These are phyloP conservation scores for Azorinus chamasolen DNA, from an alignment of 2,888 invertebrate genomes.

Conservation along the genomic window DNA sequence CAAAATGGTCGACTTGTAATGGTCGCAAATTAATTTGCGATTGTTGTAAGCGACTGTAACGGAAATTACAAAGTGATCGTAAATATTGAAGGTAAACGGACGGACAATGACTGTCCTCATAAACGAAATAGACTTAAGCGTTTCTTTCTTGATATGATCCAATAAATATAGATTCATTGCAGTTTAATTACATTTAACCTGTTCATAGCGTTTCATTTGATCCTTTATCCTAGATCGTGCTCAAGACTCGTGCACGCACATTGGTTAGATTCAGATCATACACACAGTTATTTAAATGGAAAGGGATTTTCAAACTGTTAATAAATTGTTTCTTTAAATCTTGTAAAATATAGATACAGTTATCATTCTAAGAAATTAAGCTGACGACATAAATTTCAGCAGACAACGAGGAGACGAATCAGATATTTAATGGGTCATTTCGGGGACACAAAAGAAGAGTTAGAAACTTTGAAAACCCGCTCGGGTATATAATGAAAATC, in stretches of 20 bases:
- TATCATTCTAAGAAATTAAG: too few relatives aligned
- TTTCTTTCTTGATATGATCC: constrained; percentile 29
- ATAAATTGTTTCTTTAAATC: too few relatives aligned
- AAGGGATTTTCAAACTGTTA: too few relatives aligned
- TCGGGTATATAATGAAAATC: constrained; percentile 54
- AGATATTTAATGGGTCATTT: too few relatives aligned
- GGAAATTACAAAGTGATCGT: constrained; percentile 11
- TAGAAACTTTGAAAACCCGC: constrained; percentile 17
- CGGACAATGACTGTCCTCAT: constrained; percentile 12
- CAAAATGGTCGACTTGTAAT: constrained; percentile 17
- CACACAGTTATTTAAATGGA: too few relatives aligned
- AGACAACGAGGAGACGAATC: too few relatives aligned
- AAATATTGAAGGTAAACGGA: constrained; percentile 23
- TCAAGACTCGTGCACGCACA: too few relatives aligned
- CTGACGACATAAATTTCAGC: too few relatives aligned
- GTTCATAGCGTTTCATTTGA: constrained; percentile 20
- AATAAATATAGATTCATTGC: constrained; percentile 46
- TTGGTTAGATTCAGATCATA: too few relatives aligned
- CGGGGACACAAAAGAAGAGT: background rate
- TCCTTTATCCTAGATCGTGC: too few relatives aligned
- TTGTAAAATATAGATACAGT: too few relatives aligned
- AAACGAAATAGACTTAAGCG: constrained; percentile 40
- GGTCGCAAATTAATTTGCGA: constrained; percentile 9
- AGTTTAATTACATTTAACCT: constrained; percentile 51
- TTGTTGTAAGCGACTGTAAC: background rate